Percentiles rank a stretch among this genome's conserved stretches.
Evolutionary conservation across 64 coral and sea anemone species (phyloP).

Genomic region (Orbicella faveolata): DNA sequence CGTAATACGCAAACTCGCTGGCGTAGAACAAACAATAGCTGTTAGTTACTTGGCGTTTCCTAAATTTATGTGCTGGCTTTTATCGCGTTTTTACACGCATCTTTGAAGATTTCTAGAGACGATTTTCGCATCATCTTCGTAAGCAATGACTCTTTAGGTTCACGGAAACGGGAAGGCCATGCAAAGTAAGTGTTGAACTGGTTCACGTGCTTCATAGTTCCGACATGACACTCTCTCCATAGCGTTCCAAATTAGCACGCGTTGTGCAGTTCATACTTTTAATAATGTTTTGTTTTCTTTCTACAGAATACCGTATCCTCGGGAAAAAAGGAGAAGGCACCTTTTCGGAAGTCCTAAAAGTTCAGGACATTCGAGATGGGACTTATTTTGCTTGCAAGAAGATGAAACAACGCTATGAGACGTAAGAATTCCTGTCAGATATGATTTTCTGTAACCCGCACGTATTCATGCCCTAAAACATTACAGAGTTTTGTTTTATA

Average conservation of each 20-base stretch:
- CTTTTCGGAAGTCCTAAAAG: constrained; percentile 97
- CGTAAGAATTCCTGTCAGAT: constrained; percentile 25
- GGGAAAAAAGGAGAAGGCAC: constrained; percentile 99
- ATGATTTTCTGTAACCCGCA: not conserved
- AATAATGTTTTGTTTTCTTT: constrained; percentile 46
- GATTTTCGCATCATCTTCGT: not conserved
- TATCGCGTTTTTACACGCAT: not conserved
- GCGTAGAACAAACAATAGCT: not conserved
- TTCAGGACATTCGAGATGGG: constrained; percentile 91
- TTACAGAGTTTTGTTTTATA: not conserved
- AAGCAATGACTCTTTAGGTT: constrained; percentile 11
- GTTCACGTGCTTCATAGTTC: not conserved
- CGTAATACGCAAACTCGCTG: constrained; percentile 42
- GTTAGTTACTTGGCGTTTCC: not conserved
- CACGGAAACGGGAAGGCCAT: constrained; percentile 1
- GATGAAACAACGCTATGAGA: constrained; percentile 97
- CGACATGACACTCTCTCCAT: not conserved
- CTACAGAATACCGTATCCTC: constrained; percentile 93
- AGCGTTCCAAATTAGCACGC: not conserved
- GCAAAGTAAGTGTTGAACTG: constrained; percentile 16
- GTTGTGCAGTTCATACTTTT: not conserved
- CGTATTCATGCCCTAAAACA: not conserved
- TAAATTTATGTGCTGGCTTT: not conserved
- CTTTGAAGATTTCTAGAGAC: not conserved
- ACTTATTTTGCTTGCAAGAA: constrained; percentile 98